phyloP scores from a whole-genome alignment of 2,113 vertebrate species.

The Rhinolophus ferrumequinum region DNA sequence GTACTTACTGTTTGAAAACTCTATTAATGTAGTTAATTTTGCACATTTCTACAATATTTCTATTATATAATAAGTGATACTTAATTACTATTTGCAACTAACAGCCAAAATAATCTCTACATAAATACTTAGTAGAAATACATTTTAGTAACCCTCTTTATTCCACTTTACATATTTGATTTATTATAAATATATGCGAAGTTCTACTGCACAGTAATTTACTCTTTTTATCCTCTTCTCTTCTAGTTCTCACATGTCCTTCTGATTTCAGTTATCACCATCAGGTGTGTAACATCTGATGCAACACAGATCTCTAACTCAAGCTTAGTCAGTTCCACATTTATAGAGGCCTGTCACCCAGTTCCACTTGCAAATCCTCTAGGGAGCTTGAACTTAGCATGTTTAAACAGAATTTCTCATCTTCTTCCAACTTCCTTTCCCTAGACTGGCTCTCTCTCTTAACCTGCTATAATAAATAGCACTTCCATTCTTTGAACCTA shows the following conservation, averaged over 20 bases:
- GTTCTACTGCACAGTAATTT: neutral
- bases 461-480: neutral
- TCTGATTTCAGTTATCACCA: neutral
- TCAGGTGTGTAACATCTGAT: neutral
- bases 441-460: neutral
- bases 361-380: neutral
- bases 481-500: neutral
- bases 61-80: neutral
- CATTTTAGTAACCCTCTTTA: neutral
- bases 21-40: neutral
- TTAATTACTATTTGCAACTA: neutral
- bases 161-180: neutral
- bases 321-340: neutral
- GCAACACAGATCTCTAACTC: neutral
- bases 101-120: neutral
- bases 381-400: neutral
- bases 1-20: neutral
- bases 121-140: neutral
- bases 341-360: neutral
- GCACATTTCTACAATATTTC: neutral
- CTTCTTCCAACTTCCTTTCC: neutral
- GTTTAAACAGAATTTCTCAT: neutral
- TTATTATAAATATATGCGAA: neutral
- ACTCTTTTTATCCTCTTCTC: neutral
- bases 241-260: neutral